Evolutionary conservation across 2,888 invertebrate genomes (phyloP), one percentile per base, ranked within the genome.

Genomic region (Plagodis pulveraria): DNA sequence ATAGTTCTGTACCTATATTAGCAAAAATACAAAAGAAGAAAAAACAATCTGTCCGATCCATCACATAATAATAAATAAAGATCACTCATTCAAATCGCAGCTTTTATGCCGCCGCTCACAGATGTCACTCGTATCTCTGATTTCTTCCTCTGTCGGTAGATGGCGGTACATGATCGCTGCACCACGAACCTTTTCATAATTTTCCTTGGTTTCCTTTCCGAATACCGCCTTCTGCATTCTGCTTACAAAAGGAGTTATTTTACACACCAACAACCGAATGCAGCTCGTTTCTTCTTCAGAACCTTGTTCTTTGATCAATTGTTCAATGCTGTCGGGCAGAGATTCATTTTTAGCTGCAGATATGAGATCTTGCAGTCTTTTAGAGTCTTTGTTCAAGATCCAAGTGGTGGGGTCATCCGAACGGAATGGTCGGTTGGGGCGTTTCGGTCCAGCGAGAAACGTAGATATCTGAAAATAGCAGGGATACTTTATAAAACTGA

Each of bases 161-260:
- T 95, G 93, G 70, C 93, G 91, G 76, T 94, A 95, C 80, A 95
- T 90, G 7, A 83, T 83, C 11, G 88, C 80, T 34, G 89, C 79
- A 50, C 86, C 83, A 1, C 76, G 76, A 34, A 83, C 74, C 10
- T 83, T 80, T 52, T 81, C 78, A 12, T 77, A 80, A 22, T 75
- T 76, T 22, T 81, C 80, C 12, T 77, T 76, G 40, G 81, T 76
- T 69, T 80, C 77, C 7, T 81, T 79, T 9, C 86, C 92, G 58
- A 96, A 87, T 0, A 92, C 91, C n/a, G 95, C 94, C 58, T 93
- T 93, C 76, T 97, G 97, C 94, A 97, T 96, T 67, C 95, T 95
- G 87, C 94, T 93, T 62, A 97, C 94, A 62, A 97, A 94, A 0
- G 97, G 97, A 0, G 96, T 94, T 64, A 94, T 94, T 87, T 97